Evolutionary conservation across 2,888 invertebrate species (phyloP), one percentile per base, ranked within the genome.

Genomic region (Clusia tigrina): DNA sequence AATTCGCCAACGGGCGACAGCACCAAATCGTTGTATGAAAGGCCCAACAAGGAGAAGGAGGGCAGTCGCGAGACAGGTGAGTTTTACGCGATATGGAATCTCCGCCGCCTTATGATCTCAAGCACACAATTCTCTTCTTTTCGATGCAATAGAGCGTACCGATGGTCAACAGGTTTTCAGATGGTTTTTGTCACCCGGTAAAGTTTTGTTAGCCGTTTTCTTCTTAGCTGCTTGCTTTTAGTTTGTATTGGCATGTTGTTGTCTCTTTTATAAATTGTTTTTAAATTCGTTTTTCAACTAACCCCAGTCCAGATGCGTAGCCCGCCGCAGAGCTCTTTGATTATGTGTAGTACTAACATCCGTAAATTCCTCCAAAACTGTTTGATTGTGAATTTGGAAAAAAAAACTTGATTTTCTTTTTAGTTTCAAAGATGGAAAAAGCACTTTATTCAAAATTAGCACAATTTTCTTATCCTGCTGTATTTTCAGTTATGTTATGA

Each of bases 151-250:
- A 76, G 82, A 78, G 72, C 79, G 78, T 67, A 70, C 77, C 66
- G 79, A 73, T 72, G 74, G 77, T 66, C 75, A 73, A 64, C 79
- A 74, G 73, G 69, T 73, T 71, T 81, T 81, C 74, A 79, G 76
- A 74, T 81, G 82, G 81, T 81, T 79, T 74, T 70, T 82, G 71
- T 79, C 82, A 68, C 76, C 81, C 71, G 81, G 81, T 81, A 81
- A 81, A 77, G 73, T 80, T 76, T 65, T 64, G 12, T 18, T 23
- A 12, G 25, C 56, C 17, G 26, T 52, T 23, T 15, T n/a, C n/a
- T 10, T 15, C 17, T 42, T 46, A 52, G 24, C 61, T 57, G 23
- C 17, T 55, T 53, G 46, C 51, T 59, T 42, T 54, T 22, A 57
- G 42, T 20, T n/a, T 63, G 32, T 15, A 62, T 67, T 67, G 37